A percentile compares a stretch with the other conserved stretches of the same genome.
Evolutionary conservation across 2,888 invertebrate genomes (phyloP).

Genomic region (Leptopilina syphax): DNA sequence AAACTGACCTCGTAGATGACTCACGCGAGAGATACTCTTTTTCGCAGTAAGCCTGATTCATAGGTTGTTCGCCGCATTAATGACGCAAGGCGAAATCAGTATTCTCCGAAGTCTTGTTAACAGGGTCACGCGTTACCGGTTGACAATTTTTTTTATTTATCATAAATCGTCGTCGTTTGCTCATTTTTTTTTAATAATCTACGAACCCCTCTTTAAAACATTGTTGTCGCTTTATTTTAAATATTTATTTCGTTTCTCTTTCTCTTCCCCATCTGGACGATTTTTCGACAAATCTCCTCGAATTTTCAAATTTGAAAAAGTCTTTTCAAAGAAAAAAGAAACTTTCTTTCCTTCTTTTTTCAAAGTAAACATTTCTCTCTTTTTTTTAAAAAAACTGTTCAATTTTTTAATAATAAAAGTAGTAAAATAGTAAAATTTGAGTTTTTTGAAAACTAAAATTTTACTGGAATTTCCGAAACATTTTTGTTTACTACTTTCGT

Average conservation of each 20-base stretch:
- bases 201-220: background rate
- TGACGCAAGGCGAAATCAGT: slow-evolving; percentile 32
- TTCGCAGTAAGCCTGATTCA: slow-evolving; percentile 39
- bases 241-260: background rate
- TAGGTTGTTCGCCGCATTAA: slow-evolving; percentile 18
- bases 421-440: too few species aligned
- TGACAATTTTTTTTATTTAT: slow-evolving; percentile 9
- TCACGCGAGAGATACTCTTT: slow-evolving; percentile 21
- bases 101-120: slow-evolving; percentile 22
- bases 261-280: background rate
- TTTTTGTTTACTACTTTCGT: too few species aligned
- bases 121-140: slow-evolving; percentile 25
- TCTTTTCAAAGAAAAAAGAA: background rate
- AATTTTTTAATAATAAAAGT: too few species aligned
- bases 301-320: background rate
- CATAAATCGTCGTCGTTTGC: background rate
- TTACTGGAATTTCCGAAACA: too few species aligned
- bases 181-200: background rate
- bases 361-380: too few species aligned
- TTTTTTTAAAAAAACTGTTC: too few species aligned
- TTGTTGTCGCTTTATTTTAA: background rate
- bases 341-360: too few species aligned
- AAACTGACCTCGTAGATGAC: slow-evolving; percentile 42
- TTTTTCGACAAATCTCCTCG: too few species aligned
- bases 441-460: too few species aligned